phyloP scores from a whole-genome alignment of 2,797 vertebrate genomes.

The Danio kyathit region DNA sequence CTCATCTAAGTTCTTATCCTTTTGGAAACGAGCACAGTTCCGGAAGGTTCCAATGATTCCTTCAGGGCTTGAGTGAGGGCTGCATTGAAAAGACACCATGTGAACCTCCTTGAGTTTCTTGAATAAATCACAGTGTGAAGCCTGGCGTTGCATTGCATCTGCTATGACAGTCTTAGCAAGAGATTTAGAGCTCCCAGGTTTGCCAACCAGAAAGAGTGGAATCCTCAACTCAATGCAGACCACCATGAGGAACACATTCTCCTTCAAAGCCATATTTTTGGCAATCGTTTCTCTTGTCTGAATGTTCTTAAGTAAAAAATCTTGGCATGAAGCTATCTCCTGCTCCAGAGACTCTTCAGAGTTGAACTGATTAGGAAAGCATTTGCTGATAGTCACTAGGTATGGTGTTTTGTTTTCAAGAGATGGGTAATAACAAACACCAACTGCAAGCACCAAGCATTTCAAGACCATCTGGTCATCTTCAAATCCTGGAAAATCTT shows the following conservation, averaged over 20 bases:
- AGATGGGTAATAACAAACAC: conserved; percentile 83
- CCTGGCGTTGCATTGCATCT: conserved; percentile 81
- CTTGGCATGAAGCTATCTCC: conserved; percentile 77
- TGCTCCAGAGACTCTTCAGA: conserved; percentile 55
- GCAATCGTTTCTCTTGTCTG: conserved; percentile 76
- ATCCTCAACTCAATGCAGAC: conserved; percentile 83
- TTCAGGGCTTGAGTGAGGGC: conserved; percentile 84
- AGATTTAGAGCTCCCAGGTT: conserved; percentile 86
- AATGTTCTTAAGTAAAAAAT: conserved; percentile 76
- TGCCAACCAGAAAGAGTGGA: conserved; percentile 84
- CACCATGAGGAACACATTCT: conserved; percentile 86
- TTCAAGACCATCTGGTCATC: conserved; percentile 62
- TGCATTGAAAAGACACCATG: conserved; percentile 86
- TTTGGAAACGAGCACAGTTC: conserved; percentile 83
- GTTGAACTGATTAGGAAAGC: conserved; percentile 65
- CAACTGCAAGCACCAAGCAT: conserved; percentile 78
- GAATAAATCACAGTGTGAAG: conserved; percentile 75
- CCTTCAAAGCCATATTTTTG: conserved; percentile 81
- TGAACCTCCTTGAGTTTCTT: conserved; percentile 80
- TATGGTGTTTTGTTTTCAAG: conserved; percentile 75
- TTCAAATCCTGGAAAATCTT: neutral
- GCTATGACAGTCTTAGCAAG: conserved; percentile 83
- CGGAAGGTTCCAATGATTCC: conserved; percentile 83
- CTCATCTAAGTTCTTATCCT: conserved; percentile 79
- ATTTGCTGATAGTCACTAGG: conserved; percentile 67